Percentiles rank a stretch among this genome's conserved stretches.
Evolutionary conservation across 2,113 vertebrate genomes (phyloP).

Genomic region (Piaya cayana): DNA sequence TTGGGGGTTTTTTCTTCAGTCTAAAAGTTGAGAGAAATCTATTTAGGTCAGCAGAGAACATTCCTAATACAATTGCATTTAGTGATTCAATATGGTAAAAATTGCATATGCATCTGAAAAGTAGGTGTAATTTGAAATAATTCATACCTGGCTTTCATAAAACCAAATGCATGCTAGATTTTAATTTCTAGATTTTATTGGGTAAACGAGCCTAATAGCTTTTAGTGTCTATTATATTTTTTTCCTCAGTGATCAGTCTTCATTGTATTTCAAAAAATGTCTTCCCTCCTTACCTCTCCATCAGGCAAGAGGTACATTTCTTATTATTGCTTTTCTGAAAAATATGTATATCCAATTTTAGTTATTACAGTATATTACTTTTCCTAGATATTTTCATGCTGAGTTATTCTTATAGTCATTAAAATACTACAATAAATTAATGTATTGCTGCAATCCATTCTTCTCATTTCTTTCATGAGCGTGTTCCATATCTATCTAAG

Average conservation of each 20-base stretch:
- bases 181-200: slow-evolving; percentile 49
- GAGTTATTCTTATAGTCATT: neutral
- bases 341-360: slow-evolving; percentile 43
- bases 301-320: slow-evolving; percentile 27
- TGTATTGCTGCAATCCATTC: neutral
- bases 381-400: neutral
- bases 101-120: neutral
- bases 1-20: neutral
- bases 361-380: slow-evolving; percentile 23
- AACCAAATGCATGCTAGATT: slow-evolving; percentile 1
- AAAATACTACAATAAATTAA: slow-evolving; percentile 42
- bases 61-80: neutral
- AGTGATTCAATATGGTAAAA: neutral
- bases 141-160: slow-evolving; percentile 35
- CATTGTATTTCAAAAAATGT: slow-evolving; percentile 44
- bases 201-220: slow-evolving; percentile 43
- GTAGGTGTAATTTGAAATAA: slow-evolving; percentile 16
- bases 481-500: neutral
- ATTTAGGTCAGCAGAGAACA: neutral
- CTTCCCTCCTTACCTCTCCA: slow-evolving; percentile 20
- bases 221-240: slow-evolving; percentile 40
- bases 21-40: neutral
- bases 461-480: neutral
- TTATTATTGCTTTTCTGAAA: slow-evolving; percentile 28
- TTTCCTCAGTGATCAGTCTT: slow-evolving; percentile 38